Conservation (phyloP, 64 coral and sea anemone genomes). For the Anthopleura sola region DNA sequence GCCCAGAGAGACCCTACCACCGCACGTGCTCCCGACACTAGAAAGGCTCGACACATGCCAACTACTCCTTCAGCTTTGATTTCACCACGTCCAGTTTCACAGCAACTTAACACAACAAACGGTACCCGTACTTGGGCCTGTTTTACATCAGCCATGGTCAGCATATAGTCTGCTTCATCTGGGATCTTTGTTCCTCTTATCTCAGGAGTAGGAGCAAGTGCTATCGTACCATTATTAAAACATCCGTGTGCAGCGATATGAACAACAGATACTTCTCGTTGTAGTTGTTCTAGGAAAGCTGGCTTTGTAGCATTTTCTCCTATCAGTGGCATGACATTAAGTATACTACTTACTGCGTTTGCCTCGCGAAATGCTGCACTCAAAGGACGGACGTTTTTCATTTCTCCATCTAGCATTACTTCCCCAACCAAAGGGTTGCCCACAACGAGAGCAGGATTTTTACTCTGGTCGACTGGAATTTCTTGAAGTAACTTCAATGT, state of each 20-base stretch:
- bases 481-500: conserved; percentile 31
- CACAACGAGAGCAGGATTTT: conserved; percentile 34
- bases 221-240: conserved; percentile 32
- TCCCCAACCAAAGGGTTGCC: conserved; percentile 26
- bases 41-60: neutral
- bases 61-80: conserved; percentile 20
- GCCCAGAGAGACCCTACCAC: conserved; percentile 36
- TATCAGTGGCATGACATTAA: conserved; percentile 1
- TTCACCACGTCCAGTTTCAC: conserved; percentile 23
- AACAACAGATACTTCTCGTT: conserved; percentile 28
- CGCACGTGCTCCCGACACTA: conserved; percentile 5
- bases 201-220: conserved; percentile 26
- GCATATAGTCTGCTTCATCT: conserved; percentile 26
- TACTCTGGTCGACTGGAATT: conserved; percentile 2
- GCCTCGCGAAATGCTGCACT: conserved; percentile 13
- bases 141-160: conserved; percentile 31
- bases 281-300: neutral
- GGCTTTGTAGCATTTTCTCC: conserved; percentile 25
- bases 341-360: neutral
- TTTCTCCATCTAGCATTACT: conserved; percentile 32
- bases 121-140: neutral
- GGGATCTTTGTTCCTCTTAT: neutral
- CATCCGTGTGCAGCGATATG: conserved; percentile 44
- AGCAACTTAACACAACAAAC: conserved; percentile 36
- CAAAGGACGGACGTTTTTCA: neutral